phyloP scores from a whole-genome alignment of 2,888 invertebrate species.

The Apamea monoglypha region DNA sequence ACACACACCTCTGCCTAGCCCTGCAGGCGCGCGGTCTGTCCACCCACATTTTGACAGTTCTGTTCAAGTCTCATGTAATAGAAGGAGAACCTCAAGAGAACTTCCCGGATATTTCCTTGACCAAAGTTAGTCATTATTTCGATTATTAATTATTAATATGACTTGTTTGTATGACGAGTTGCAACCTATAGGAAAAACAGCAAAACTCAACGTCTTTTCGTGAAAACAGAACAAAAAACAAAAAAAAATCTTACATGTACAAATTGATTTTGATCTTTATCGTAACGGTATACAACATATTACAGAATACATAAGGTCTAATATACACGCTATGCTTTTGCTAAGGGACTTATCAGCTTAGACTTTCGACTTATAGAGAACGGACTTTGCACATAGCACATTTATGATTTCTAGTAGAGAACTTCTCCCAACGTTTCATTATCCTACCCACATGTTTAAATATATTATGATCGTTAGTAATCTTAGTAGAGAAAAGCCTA shows the following conservation, averaged over 20 bases:
- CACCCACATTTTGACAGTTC: too few relatives aligned
- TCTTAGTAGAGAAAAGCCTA: background rate
- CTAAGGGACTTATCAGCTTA: background rate
- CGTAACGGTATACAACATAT: constrained; percentile 12
- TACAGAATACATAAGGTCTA: background rate
- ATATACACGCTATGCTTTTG: background rate
- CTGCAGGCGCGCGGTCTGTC: too few relatives aligned
- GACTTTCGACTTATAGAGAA: background rate
- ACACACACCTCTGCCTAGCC: too few relatives aligned
- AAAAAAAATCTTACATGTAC: background rate
- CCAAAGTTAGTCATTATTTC: background rate
- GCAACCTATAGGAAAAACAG: background rate
- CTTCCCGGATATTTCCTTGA: background rate
- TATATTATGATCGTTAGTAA: background rate
- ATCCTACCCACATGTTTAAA: too few relatives aligned
- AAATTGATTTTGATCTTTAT: constrained; percentile 44
- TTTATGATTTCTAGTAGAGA: constrained; percentile 17
- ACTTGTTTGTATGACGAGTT: too few relatives aligned
- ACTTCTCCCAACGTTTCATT: background rate
- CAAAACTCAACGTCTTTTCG: background rate
- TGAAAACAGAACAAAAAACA: constrained; percentile 10
- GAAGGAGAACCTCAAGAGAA: background rate
- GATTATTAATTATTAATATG: background rate
- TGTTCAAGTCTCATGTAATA: background rate
- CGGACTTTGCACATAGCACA: background rate